Percentiles rank a stretch among this genome's conserved stretches.
Evolutionary conservation across 2,888 invertebrate genomes (phyloP).

Genomic region (Drosophila kuntzei): DNA sequence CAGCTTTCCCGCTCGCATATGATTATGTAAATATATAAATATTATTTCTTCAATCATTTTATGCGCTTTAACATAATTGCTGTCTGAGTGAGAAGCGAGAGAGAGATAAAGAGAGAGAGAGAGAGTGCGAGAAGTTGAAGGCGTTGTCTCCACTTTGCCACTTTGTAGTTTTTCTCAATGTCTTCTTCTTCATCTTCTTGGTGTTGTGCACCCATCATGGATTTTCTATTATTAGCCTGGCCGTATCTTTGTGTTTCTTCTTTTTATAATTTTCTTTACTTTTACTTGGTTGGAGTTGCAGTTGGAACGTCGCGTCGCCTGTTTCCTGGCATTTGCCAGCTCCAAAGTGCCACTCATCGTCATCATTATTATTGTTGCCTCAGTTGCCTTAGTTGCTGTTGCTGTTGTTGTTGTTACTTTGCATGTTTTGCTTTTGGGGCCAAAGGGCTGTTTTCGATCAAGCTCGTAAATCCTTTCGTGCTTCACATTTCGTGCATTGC

Average conservation of each 20-base stretch:
- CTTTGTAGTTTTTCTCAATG: constrained; percentile 29
- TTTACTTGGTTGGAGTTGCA: constrained; percentile 45
- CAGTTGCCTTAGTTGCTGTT: constrained; percentile 12
- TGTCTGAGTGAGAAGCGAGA: constrained; percentile 2
- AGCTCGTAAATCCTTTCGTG: constrained; percentile 79
- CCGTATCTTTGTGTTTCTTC: constrained; percentile 40
- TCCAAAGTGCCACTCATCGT: constrained; percentile 64
- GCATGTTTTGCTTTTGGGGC: constrained; percentile 53
- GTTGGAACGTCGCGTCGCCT: constrained; percentile 41
- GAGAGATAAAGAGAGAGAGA: no score
- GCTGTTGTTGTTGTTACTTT: constrained; percentile 39
- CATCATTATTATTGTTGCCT: constrained; percentile 42
- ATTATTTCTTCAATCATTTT: constrained; percentile 54
- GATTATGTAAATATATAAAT: constrained; percentile 58
- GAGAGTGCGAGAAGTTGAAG: constrained; percentile 25
- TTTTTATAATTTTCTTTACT: constrained; percentile 63
- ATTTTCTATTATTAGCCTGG: constrained; percentile 68
- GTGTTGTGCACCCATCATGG: constrained; percentile 21
- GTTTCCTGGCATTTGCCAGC: constrained; percentile 56
- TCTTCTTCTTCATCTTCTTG: neutral
- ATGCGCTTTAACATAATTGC: constrained; percentile 53
- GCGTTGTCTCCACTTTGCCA: constrained; percentile 52
- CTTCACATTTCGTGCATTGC: constrained; percentile 58
- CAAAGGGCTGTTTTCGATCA: constrained; percentile 71
- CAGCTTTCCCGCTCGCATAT: constrained; percentile 46